Conservation (phyloP, 2,113 vertebrate species). For the Psilopsiagon aurifrons region DNA sequence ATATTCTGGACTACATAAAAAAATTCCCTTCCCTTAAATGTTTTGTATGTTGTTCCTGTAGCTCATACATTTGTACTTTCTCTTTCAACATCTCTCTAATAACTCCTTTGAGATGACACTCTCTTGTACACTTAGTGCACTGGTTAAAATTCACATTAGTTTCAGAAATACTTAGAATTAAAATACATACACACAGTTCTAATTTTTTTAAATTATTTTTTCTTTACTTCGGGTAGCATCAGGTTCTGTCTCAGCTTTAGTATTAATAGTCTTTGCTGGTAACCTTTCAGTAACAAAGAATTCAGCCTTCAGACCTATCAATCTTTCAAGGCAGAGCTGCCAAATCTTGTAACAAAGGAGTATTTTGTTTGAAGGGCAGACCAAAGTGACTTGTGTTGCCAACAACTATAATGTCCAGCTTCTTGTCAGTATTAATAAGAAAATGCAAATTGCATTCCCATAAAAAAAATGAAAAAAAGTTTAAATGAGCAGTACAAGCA, state of each 20-base stretch:
- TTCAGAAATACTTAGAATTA: background rate
- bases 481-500: constrained; percentile 16
- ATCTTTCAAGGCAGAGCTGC: constrained; percentile 36
- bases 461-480: constrained; percentile 42
- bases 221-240: background rate
- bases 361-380: constrained; percentile 64
- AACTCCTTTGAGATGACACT: background rate
- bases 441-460: constrained; percentile 58
- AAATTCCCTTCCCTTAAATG: background rate
- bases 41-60: background rate
- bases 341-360: constrained; percentile 24
- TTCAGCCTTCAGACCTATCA: constrained; percentile 51
- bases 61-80: background rate
- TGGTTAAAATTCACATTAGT: background rate
- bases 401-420: constrained; percentile 24
- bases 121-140: background rate
- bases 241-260: background rate
- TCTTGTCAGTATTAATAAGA: constrained; percentile 63
- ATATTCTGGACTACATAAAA: background rate
- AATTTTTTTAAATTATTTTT: background rate
- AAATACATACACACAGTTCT: background rate
- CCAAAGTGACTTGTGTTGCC: constrained; percentile 60
- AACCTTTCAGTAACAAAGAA: constrained; percentile 51
- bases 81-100: background rate
- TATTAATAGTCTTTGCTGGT: constrained; percentile 18